A percentile compares a stretch with the other conserved stretches of the same genome.
phyloP scores from a whole-genome alignment of 2,888 invertebrate species.

The Apodemia zela region DNA sequence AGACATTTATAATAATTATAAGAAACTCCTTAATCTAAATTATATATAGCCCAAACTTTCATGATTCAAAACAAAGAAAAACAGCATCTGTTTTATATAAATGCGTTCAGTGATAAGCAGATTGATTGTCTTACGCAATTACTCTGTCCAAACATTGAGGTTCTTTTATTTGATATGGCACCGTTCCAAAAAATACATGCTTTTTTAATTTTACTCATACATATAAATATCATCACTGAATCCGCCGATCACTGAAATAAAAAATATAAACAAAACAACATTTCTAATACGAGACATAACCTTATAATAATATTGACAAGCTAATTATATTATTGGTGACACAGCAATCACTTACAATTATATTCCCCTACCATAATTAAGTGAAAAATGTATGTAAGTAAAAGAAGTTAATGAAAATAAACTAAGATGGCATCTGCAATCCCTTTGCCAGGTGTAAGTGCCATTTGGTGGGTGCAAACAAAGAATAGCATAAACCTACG shows the following conservation, averaged over 20 bases:
- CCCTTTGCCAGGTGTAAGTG: slow-evolving; percentile 45
- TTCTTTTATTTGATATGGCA: slow-evolving; percentile 43
- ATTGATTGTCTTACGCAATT: slow-evolving; percentile 31
- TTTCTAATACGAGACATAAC: slow-evolving; percentile 43
- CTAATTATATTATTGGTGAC: slow-evolving; percentile 78
- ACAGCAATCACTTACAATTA: slow-evolving; percentile 73
- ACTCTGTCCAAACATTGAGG: slow-evolving; percentile 35
- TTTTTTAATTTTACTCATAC: slow-evolving; percentile 22
- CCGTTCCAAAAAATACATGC: slow-evolving; percentile 38
- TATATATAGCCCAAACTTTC: slow-evolving; percentile 53
- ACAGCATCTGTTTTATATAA: slow-evolving; percentile 32
- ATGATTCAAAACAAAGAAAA: slow-evolving; percentile 31
- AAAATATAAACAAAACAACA: slow-evolving; percentile 44
- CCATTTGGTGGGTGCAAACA: slow-evolving; percentile 77
- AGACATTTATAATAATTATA: slow-evolving; percentile 70
- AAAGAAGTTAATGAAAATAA: slow-evolving; percentile 58
- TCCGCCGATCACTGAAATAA: slow-evolving; percentile 57
- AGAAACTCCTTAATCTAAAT: slow-evolving; percentile 64
- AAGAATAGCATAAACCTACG: slow-evolving; percentile 71
- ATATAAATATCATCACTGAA: slow-evolving; percentile 27
- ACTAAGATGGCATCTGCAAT: slow-evolving; percentile 63
- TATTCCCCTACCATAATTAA: slow-evolving; percentile 61
- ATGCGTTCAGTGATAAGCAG: slow-evolving; percentile 58
- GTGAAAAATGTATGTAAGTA: slow-evolving; percentile 53
- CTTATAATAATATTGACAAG: slow-evolving; percentile 58